Evolutionary conservation across 2,888 invertebrate genomes (phyloP).

Genomic region (Cataglyphis altisquamis): DNA sequence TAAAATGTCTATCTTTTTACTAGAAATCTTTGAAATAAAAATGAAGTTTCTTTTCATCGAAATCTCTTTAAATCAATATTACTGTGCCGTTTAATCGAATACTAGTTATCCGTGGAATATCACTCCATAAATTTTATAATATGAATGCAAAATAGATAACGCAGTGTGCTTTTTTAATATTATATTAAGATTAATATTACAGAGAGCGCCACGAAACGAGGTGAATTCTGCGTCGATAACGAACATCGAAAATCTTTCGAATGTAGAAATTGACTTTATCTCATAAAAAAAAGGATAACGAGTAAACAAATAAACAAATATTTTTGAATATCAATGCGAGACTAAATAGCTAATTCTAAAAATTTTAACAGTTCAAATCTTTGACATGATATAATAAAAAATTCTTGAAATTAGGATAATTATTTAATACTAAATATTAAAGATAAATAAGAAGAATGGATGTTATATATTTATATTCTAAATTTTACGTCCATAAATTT

Average conservation of each 20-base stretch:
- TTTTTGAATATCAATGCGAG: background rate
- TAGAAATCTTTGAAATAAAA: background rate
- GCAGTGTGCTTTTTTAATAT: slow-evolving; percentile 2
- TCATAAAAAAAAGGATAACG: background rate
- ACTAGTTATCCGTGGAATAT: background rate
- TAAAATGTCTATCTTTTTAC: background rate
- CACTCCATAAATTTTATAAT: background rate
- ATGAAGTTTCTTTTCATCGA: background rate
- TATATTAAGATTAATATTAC: background rate
- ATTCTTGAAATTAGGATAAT: background rate
- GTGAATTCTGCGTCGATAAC: slow-evolving; percentile 39
- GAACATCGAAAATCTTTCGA: slow-evolving; percentile 3
- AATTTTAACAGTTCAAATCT: background rate
- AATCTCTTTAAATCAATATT: background rate
- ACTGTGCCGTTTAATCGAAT: background rate
- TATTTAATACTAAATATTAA: background rate
- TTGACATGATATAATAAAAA: background rate
- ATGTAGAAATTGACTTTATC: slow-evolving; percentile 43
- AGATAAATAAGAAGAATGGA: background rate
- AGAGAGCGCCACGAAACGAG: slow-evolving; percentile 55
- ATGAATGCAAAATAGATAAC: background rate
- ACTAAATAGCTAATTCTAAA: background rate
- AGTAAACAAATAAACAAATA: background rate
- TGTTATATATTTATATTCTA: background rate
- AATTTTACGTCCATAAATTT: background rate